phyloP scores from a whole-genome alignment of 2,113 vertebrate species.

The Sorex araneus region DNA sequence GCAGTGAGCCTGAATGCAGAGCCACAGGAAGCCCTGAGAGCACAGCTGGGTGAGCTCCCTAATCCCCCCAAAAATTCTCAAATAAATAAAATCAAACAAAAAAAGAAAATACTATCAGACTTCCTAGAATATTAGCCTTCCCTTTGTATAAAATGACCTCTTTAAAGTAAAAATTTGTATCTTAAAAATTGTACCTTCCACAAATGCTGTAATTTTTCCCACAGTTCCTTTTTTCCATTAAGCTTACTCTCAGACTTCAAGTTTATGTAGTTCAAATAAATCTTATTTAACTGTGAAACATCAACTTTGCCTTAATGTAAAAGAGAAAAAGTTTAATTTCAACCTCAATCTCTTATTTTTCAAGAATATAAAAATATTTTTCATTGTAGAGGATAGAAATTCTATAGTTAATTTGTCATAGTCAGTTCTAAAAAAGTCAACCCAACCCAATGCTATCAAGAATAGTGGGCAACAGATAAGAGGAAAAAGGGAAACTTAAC shows the following conservation, averaged over 20 bases:
- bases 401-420: conserved; percentile 1
- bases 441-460: neutral
- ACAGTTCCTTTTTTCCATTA: conserved; percentile 88
- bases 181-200: conserved; percentile 95
- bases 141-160: conserved; percentile 77
- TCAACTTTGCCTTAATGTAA: conserved; percentile 94
- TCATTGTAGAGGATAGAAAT: conserved; percentile 15
- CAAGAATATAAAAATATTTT: conserved; percentile 41
- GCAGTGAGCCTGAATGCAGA: too few species aligned
- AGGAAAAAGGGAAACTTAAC: neutral
- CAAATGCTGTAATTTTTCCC: conserved; percentile 90
- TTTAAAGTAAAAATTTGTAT: conserved; percentile 83
- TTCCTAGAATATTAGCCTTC: conserved; percentile 75
- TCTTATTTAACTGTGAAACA: conserved; percentile 89
- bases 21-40: too few species aligned
- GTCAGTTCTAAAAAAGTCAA: conserved; percentile 39
- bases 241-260: conserved; percentile 78
- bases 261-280: conserved; percentile 89
- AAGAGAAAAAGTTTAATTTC: conserved; percentile 65
- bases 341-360: neutral
- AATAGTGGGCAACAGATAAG: neutral
- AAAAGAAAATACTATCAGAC: conserved; percentile 45
- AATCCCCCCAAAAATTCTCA: too few species aligned
- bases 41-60: too few species aligned
- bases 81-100: too few species aligned